These are phyloP conservation scores for Dasyprocta punctata DNA, from an alignment of 2,113 vertebrate genomes.

Conservation along the genomic window DNA sequence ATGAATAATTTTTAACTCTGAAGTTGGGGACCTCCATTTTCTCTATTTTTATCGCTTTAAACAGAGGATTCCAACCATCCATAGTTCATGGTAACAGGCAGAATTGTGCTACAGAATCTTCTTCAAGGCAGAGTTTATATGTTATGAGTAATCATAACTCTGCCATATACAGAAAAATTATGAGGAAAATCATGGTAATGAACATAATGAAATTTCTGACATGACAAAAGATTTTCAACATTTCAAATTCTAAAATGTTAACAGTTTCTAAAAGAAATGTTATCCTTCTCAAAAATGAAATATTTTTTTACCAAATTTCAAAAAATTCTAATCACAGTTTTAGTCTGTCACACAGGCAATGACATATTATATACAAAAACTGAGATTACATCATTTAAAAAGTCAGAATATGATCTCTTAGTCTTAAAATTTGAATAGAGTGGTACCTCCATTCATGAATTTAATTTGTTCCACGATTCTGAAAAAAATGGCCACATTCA, in stretches of 20 bases:
- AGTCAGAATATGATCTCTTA: conserved; percentile 24
- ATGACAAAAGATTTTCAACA: background rate
- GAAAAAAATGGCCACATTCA: background rate
- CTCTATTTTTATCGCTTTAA: background rate
- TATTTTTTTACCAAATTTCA: background rate
- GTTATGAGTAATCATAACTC: background rate
- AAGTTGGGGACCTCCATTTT: background rate
- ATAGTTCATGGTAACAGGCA: background rate
- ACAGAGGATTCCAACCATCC: background rate
- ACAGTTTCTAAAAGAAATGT: background rate
- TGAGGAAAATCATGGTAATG: background rate
- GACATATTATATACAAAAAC: background rate
- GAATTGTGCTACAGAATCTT: background rate
- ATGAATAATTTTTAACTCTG: background rate
- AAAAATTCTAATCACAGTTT: background rate
- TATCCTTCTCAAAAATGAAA: conserved; percentile 4
- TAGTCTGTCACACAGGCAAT: background rate
- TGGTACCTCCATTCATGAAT: background rate
- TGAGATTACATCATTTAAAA: background rate
- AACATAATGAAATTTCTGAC: background rate
- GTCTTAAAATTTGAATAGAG: background rate
- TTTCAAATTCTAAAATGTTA: conserved; percentile 32
- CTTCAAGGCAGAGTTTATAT: background rate
- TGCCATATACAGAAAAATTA: background rate
- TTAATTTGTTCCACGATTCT: background rate